Conservation (phyloP, 2,113 vertebrate genomes). For the Epinephelus cyanopodus region DNA sequence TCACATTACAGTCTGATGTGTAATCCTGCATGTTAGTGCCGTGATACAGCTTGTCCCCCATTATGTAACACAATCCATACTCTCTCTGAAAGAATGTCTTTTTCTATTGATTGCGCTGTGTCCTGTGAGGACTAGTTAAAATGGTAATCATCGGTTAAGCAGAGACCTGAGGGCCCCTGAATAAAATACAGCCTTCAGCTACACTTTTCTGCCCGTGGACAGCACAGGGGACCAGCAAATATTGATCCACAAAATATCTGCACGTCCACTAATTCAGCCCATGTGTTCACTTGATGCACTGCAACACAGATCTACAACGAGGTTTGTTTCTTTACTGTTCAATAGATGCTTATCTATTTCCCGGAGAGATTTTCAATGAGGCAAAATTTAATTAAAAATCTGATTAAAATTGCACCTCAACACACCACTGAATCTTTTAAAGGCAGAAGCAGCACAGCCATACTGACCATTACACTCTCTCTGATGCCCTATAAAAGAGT, state of each 20-base stretch:
- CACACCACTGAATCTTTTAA: slow-evolving; percentile 43
- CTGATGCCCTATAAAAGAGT: slow-evolving; percentile 39
- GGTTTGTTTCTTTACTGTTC: slow-evolving; percentile 37
- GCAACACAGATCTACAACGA: background rate
- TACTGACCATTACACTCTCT: slow-evolving; percentile 34
- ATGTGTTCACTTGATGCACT: slow-evolving; percentile 26
- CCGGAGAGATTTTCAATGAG: slow-evolving; percentile 50
- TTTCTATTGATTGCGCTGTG: slow-evolving; percentile 31
- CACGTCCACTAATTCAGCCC: slow-evolving; percentile 41
- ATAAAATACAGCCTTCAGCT: slow-evolving; percentile 56
- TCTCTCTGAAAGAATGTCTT: slow-evolving; percentile 26
- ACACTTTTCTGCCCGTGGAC: slow-evolving; percentile 46
- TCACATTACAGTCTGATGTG: slow-evolving; percentile 3
- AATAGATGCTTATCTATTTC: slow-evolving; percentile 25
- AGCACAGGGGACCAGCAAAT: slow-evolving; percentile 41
- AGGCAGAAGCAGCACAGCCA: slow-evolving; percentile 26
- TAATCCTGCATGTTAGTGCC: background rate
- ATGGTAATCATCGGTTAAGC: slow-evolving; percentile 62
- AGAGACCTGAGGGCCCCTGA: slow-evolving; percentile 22
- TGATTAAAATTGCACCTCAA: slow-evolving; percentile 50
- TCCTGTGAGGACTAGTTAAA: slow-evolving; percentile 60
- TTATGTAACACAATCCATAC: slow-evolving; percentile 48
- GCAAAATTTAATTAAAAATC: slow-evolving; percentile 66
- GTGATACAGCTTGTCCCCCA: slow-evolving; percentile 11
- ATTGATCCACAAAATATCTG: slow-evolving; percentile 60